Conservation (phyloP, 2,888 invertebrate species). For the Pristionchus fissidentatus region DNA sequence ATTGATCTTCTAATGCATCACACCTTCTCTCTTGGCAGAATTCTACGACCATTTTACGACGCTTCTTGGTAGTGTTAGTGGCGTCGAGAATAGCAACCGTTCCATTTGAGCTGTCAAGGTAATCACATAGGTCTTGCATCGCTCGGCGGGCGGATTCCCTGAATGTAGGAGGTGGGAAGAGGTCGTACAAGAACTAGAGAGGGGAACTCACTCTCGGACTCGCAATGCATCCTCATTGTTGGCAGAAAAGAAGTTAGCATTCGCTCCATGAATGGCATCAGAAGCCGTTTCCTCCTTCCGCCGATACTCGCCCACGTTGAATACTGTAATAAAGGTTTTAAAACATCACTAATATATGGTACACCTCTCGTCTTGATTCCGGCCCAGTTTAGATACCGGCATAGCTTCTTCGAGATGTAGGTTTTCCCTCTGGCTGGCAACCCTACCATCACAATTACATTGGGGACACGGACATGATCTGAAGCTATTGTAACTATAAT, state of each 20-base stretch:
- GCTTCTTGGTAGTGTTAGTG: slow-evolving; percentile 89
- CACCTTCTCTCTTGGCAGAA: slow-evolving; percentile 56
- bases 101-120: slow-evolving; percentile 83
- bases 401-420: slow-evolving; percentile 97
- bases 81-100: slow-evolving; percentile 96
- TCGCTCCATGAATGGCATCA: slow-evolving; percentile 65
- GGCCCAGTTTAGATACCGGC: slow-evolving; percentile 98
- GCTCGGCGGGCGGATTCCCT: slow-evolving; percentile 93
- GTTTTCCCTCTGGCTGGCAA: slow-evolving; percentile 98
- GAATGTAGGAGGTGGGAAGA: slow-evolving; percentile 47
- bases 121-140: slow-evolving; percentile 91
- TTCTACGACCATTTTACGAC: slow-evolving; percentile 57
- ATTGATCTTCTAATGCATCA: background rate
- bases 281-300: slow-evolving; percentile 62
- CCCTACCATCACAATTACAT: slow-evolving; percentile 99
- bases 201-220: slow-evolving; percentile 60
- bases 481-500: background rate
- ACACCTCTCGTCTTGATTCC: slow-evolving; percentile 88
- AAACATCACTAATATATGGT: background rate
- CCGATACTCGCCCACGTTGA: slow-evolving; percentile 68
- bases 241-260: slow-evolving; percentile 66
- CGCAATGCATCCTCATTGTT: slow-evolving; percentile 63
- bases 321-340: slow-evolving; percentile 52
- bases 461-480: slow-evolving; percentile 80
- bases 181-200: background rate